Conservation (phyloP, 2,888 invertebrate genomes). For the Drosophila helvetica region DNA sequence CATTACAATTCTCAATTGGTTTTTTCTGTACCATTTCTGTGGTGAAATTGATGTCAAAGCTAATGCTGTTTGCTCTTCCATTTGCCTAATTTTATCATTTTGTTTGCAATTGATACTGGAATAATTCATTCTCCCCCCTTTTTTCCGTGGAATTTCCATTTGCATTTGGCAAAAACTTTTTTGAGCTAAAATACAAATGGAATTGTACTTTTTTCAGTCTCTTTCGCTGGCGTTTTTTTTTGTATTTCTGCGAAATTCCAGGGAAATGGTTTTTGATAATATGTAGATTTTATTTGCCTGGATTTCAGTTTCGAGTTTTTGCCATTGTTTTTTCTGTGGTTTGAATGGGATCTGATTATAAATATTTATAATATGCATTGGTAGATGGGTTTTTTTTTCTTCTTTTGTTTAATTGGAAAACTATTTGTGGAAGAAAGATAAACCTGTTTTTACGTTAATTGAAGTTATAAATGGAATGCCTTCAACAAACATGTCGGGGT, state of each 20-base stretch:
- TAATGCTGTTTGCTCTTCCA: conserved; percentile 48
- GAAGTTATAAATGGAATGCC: not conserved
- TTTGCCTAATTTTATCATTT: conserved; percentile 35
- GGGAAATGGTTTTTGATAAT: not conserved
- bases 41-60: conserved; percentile 32
- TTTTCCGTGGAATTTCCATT: conserved; percentile 18
- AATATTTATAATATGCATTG: not conserved
- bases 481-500: not conserved
- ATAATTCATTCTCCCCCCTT: conserved; percentile 12
- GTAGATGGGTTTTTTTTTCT: not conserved
- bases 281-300: conserved; percentile 1
- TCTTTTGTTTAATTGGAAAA: not conserved
- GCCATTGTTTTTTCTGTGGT: not conserved
- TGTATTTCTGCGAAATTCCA: not conserved
- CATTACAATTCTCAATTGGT: not conserved
- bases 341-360: not conserved
- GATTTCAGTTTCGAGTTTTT: not conserved
- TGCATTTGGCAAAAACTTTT: conserved; percentile 32
- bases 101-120: conserved; percentile 33
- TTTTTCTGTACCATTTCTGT: conserved; percentile 33
- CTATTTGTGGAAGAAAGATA: not conserved
- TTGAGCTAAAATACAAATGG: not conserved
- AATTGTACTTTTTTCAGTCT: conserved; percentile 1
- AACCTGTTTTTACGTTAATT: not conserved
- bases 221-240: not conserved